Conservation (phyloP, 2,797 vertebrate genomes). For the Platyrinchus mystaceus region DNA sequence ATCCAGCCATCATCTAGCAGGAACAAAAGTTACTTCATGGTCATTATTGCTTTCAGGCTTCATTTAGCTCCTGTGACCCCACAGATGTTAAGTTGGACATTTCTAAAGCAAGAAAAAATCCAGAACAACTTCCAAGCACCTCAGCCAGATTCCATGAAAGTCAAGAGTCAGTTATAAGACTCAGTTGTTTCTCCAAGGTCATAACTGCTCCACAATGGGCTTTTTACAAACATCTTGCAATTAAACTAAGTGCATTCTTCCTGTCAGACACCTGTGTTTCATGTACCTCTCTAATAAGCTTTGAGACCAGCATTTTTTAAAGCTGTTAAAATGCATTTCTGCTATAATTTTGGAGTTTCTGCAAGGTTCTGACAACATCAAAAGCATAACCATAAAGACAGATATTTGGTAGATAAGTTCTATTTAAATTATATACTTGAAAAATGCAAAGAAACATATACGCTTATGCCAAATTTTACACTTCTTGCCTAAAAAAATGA, state of each 20-base stretch:
- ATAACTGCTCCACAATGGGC: background rate
- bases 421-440: slow-evolving; percentile 9
- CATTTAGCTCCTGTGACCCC: background rate
- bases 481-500: background rate
- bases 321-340: slow-evolving; percentile 19
- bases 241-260: slow-evolving; percentile 19
- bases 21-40: background rate
- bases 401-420: background rate
- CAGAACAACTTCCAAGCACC: background rate
- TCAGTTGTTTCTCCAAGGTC: slow-evolving; percentile 4
- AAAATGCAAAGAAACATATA: background rate
- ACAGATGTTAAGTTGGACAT: background rate
- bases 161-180: background rate
- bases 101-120: slow-evolving; percentile 7
- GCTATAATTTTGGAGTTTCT: background rate
- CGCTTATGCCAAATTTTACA: background rate
- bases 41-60: background rate
- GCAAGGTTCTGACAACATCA: background rate
- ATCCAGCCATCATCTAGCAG: background rate
- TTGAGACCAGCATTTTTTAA: background rate
- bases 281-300: background rate
- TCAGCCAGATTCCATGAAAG: slow-evolving; percentile 5
- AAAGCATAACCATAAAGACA: background rate
- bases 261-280: background rate
- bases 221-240: slow-evolving; percentile 25